Conservation (phyloP, 2,797 vertebrate genomes). For the Heteromormyrus szaboi region DNA sequence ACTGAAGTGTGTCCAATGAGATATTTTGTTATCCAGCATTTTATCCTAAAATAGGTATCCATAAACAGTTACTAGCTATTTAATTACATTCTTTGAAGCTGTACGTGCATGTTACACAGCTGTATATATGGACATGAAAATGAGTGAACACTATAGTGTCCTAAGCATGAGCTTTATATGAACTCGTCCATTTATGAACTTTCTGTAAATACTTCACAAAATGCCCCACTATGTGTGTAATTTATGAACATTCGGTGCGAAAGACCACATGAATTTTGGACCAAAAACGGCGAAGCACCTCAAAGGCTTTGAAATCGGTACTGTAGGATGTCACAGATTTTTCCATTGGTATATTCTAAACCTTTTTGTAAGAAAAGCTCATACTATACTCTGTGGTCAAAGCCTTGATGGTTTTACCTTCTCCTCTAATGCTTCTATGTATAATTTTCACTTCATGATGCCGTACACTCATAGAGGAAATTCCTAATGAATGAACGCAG, state of each 20-base stretch:
- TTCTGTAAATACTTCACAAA: constrained; percentile 33
- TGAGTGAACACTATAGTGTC: constrained; percentile 13
- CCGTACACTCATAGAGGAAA: not conserved
- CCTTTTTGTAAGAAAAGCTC: constrained; percentile 19
- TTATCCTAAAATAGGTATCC: not conserved
- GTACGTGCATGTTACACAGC: constrained; percentile 38
- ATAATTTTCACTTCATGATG: not conserved
- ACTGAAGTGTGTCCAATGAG: not conserved
- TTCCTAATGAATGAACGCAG: not conserved
- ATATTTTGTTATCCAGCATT: not conserved
- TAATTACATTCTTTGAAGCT: not conserved
- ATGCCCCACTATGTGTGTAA: constrained; percentile 2
- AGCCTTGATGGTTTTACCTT: not conserved
- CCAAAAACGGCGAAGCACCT: constrained; percentile 15
- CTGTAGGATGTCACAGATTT: constrained; percentile 2
- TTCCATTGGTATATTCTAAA: not conserved
- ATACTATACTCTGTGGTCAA: not conserved
- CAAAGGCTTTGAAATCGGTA: constrained; percentile 17
- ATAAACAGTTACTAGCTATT: not conserved
- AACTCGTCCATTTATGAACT: constrained; percentile 9
- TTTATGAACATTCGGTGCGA: not conserved
- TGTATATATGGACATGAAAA: constrained; percentile 36
- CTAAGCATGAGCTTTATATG: constrained; percentile 33
- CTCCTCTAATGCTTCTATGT: not conserved
- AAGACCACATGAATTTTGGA: not conserved